Conservation (phyloP, 2,888 invertebrate genomes). For the Odontothrips loti region DNA sequence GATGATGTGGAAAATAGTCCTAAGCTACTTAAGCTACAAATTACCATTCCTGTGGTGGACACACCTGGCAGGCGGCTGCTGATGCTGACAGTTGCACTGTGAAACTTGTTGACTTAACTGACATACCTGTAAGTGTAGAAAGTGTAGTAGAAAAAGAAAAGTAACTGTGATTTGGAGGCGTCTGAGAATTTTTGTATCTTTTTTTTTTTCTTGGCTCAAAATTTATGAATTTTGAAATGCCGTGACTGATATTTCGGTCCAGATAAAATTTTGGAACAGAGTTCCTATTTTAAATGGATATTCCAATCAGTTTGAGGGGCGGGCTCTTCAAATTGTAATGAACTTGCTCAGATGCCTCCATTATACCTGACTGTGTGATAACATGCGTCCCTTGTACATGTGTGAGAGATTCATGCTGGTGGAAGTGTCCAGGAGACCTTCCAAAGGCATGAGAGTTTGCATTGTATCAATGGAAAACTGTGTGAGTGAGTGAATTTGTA, state of each 20-base stretch:
- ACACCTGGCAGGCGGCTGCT: conserved; percentile 10
- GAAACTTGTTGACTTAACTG: conserved; percentile 26
- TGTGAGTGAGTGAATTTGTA: conserved; percentile 33
- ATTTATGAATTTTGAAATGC: conserved; percentile 6
- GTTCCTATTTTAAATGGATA: conserved; percentile 30
- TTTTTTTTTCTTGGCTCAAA: background rate
- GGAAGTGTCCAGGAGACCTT: conserved; percentile 41
- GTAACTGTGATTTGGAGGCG: conserved; percentile 21
- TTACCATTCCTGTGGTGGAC: conserved; percentile 17
- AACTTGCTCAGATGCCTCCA: conserved; percentile 33
- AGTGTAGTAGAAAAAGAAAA: conserved; percentile 15
- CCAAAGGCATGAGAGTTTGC: conserved; percentile 43
- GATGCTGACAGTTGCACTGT: conserved; percentile 22
- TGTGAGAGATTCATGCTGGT: conserved; percentile 42
- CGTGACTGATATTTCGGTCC: conserved; percentile 25
- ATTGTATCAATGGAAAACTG: conserved; percentile 42
- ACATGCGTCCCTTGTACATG: conserved; percentile 42
- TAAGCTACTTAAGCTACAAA: conserved; percentile 25
- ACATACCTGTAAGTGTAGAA: conserved; percentile 23
- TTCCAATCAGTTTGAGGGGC: conserved; percentile 23
- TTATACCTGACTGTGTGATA: conserved; percentile 42
- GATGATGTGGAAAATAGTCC: conserved; percentile 17
- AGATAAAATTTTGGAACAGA: conserved; percentile 22
- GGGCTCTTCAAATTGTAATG: background rate
- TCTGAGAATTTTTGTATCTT: background rate